Evolutionary conservation across 2,797 vertebrate genomes (phyloP).

Genomic region (Podarcis siculus): DNA sequence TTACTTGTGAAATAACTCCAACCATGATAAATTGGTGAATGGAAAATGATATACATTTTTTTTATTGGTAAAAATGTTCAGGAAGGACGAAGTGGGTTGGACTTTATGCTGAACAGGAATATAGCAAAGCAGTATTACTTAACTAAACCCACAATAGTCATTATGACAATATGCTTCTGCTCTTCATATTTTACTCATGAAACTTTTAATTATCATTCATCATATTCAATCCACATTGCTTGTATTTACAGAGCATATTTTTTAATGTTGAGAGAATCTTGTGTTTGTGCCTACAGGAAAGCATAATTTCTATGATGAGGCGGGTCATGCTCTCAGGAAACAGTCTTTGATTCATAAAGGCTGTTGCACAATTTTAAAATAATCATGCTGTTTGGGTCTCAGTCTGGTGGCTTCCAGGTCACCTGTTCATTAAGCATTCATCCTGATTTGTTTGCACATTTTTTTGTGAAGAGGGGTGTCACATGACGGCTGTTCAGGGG

Average conservation of each 20-base stretch:
- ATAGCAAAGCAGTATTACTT: background rate
- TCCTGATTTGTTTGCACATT: too few relatives aligned
- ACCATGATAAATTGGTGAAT: background rate
- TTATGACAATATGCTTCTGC: background rate
- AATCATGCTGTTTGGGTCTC: background rate
- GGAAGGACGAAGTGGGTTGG: background rate
- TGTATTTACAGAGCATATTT: background rate
- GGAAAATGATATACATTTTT: background rate
- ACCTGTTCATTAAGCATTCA: too few relatives aligned
- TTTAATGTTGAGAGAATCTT: background rate
- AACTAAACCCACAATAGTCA: background rate
- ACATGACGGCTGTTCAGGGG: too few relatives aligned
- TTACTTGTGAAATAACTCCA: background rate
- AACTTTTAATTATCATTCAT: background rate
- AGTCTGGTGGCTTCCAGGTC: too few relatives aligned
- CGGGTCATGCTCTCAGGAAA: background rate
- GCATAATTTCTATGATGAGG: background rate
- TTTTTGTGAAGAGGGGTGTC: too few relatives aligned
- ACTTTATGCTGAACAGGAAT: background rate
- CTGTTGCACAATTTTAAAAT: background rate
- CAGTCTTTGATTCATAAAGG: background rate
- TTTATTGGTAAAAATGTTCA: background rate
- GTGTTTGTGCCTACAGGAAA: background rate
- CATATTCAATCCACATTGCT: background rate
- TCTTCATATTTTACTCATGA: too few relatives aligned